phyloP scores from a whole-genome alignment of 2,113 vertebrate species.

The Azemiops feae region DNA sequence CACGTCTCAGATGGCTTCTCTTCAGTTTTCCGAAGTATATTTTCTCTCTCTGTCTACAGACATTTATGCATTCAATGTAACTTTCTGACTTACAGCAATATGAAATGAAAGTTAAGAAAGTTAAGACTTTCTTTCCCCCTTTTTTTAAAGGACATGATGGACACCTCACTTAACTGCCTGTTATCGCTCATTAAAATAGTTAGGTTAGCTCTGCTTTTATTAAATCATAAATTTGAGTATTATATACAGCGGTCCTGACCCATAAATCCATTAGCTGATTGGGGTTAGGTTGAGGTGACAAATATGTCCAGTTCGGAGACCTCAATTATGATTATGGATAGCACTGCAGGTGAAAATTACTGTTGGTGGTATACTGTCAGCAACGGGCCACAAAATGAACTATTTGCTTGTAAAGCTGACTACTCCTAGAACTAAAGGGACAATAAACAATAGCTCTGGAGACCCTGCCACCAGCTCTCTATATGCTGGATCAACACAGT shows the following conservation, averaged over 20 bases:
- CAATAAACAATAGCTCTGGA: neutral
- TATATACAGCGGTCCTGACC: neutral
- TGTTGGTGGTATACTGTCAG: neutral
- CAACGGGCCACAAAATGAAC: neutral
- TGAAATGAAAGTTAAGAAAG: neutral
- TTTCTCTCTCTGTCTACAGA: neutral
- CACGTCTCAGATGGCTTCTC: neutral
- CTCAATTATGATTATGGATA: neutral
- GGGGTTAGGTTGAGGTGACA: neutral
- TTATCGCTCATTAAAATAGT: neutral
- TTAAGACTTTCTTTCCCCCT: neutral
- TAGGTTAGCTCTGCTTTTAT: neutral
- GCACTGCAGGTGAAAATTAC: neutral
- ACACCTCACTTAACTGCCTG: neutral
- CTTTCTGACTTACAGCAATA: neutral
- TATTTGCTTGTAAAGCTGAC: neutral
- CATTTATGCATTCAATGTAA: neutral
- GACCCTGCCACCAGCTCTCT: neutral
- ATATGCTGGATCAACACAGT: neutral
- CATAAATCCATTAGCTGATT: neutral
- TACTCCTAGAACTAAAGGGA: neutral
- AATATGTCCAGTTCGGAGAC: neutral
- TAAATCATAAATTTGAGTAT: neutral
- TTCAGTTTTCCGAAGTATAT: neutral
- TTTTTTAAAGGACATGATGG: neutral